Base-by-base conservation (phyloP, 2,888 invertebrate species). In the Catotricha subobsoleta region DNA sequence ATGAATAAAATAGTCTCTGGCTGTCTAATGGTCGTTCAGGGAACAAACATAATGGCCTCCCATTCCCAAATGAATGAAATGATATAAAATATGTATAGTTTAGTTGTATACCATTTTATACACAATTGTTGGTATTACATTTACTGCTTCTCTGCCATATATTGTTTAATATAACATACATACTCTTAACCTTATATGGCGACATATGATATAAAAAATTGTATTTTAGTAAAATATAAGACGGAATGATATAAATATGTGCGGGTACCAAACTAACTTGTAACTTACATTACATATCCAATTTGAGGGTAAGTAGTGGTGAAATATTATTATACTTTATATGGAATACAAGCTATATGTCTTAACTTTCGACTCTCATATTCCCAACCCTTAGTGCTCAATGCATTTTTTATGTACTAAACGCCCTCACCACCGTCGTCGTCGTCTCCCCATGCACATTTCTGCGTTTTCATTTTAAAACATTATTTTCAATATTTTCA, bases 1-100 rank as follows among this genome's bases (percentile, higher is more conserved):
- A 43, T 43, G 43, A 43, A 43, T 43, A 43, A 43, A 40, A 40
- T 33, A 43, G 40, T 40, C 30, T 27, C 29, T 36, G 25, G 36
- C 23, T 25, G 36, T 13, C 23, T 43, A 43, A 43, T 43, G 43
- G 40, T 30, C 34, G 40, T 43, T 43, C 36, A 18, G 43, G 43
- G 43, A 43, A 25, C 25, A 21, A 25, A 21, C 36, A 23, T 8
- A 36, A 23, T 25, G 25, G 25, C 25, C 10, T 8, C 6, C 25
- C 25, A 6, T 25, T 25, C 25, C 10, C 10, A 25, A 8, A 6
- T 10, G 10, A 8, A 6, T 25, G 25, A 25, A 25, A 16, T 13
- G 13, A 31, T 16, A 16, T 7, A 16, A 13, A 36, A 25, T 16
- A 36, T 13, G 15, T 25, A 23, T 16, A 25, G 23, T n/a, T n/a